phyloP scores from a whole-genome alignment of 2,888 invertebrate genomes.

The Noctua pronuba region DNA sequence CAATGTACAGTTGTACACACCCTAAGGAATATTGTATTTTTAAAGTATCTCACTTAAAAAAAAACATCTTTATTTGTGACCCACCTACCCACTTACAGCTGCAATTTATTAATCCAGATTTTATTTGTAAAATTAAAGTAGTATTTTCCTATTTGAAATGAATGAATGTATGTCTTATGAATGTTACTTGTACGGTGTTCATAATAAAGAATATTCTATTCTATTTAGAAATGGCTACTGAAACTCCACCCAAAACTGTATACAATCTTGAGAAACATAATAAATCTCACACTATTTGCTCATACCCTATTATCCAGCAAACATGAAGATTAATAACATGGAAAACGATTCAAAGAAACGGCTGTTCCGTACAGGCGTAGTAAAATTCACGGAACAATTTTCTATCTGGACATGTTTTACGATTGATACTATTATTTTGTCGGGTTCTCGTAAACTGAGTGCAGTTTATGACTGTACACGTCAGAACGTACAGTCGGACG shows the following conservation, averaged over 20 bases:
- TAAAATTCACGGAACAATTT: slow-evolving; percentile 65
- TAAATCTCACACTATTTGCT: slow-evolving; percentile 6
- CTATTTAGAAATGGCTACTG: not conserved
- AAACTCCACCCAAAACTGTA: not conserved
- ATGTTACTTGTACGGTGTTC: no score
- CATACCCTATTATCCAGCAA: not conserved
- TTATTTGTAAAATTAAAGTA: no score
- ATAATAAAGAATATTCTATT: no score
- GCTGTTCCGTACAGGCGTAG: slow-evolving; percentile 19
- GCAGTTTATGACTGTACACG: slow-evolving; percentile 75
- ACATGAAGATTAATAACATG: slow-evolving; percentile 35
- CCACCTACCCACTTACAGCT: no score
- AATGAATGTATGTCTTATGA: no score
- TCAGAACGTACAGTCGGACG: slow-evolving; percentile 45
- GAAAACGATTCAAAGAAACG: slow-evolving; percentile 36
- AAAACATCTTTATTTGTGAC: not conserved
- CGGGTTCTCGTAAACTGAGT: slow-evolving; percentile 72
- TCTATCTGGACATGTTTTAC: slow-evolving; percentile 71
- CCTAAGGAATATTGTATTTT: no score
- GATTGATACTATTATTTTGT: slow-evolving; percentile 75
- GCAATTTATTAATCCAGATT: no score
- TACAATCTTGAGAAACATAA: not conserved
- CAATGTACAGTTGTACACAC: no score
- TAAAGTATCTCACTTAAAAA: no score
- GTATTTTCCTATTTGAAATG: no score